Evolutionary conservation across 1,140 invertebrate genomes (phyloP).

Genomic region (Papilio dardanus): DNA sequence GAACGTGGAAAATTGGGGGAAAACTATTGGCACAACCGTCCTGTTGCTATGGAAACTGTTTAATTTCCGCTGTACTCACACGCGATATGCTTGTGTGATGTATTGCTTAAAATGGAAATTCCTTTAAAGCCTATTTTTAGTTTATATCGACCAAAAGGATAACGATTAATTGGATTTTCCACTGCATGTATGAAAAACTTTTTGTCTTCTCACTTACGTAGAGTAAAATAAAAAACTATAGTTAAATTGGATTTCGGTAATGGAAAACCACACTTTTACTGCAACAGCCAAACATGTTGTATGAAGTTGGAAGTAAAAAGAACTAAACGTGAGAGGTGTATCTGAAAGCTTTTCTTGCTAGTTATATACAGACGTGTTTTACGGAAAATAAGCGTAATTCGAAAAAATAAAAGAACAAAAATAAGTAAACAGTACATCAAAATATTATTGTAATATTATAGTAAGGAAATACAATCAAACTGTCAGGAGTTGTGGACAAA

Average conservation of each 20-base stretch:
- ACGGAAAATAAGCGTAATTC: no score
- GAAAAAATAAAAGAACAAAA: no score
- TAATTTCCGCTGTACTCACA: constrained; percentile 41
- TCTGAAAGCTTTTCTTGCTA: no score
- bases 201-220: no score
- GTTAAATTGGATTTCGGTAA: not conserved
- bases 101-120: not conserved
- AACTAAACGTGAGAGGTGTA: no score
- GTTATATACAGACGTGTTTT: no score
- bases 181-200: not conserved
- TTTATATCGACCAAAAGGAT: not conserved
- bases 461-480: constrained; percentile 41
- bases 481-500: constrained; percentile 43
- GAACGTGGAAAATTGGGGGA: constrained; percentile 60
- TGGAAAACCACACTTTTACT: no score
- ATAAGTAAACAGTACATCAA: not conserved
- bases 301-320: no score
- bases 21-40: constrained; percentile 71
- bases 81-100: not conserved
- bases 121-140: not conserved
- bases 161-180: not conserved
- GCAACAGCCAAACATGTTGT: no score
- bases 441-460: constrained; percentile 32
- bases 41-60: constrained; percentile 59
- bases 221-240: no score